Percentiles rank a stretch among this genome's conserved stretches.
Conservation (phyloP, 2,888 invertebrate species). For the Caenorhabditis sp. region DNA sequence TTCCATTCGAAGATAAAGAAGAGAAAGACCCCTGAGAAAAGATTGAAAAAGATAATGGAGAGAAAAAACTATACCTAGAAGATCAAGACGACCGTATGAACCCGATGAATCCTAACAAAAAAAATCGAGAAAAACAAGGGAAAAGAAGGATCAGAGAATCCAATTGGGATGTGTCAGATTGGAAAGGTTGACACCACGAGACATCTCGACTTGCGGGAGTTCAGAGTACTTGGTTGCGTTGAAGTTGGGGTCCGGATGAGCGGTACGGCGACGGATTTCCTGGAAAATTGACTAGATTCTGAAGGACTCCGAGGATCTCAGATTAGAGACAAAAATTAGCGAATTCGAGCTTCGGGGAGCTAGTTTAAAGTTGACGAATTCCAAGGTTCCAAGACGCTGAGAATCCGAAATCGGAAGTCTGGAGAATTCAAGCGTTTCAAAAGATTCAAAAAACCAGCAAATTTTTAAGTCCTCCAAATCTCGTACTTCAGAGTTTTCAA, state of each 20-base stretch:
- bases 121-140: background rate
- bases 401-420: too few species aligned
- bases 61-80: constrained; percentile 20
- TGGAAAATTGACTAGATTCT: constrained; percentile 41
- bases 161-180: constrained; percentile 59
- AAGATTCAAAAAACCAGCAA: too few species aligned
- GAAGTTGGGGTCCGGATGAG: constrained; percentile 32
- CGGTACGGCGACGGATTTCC: constrained; percentile 59
- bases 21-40: constrained; percentile 20
- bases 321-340: too few species aligned
- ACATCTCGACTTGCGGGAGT: constrained; percentile 66
- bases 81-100: constrained; percentile 29
- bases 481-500: too few species aligned
- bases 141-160: constrained; percentile 53
- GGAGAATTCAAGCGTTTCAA: too few species aligned
- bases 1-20: constrained; percentile 13
- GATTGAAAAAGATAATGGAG: too few species aligned
- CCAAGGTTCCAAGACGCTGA: too few species aligned
- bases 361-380: too few species aligned
- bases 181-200: constrained; percentile 26
- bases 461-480: too few species aligned
- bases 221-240: constrained; percentile 40
- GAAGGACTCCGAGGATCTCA: too few species aligned
- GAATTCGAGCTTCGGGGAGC: too few species aligned
- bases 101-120: constrained; percentile 14